These are phyloP conservation scores for Sula dactylatra DNA, from an alignment of 2,113 vertebrate species.

Conservation along the genomic window DNA sequence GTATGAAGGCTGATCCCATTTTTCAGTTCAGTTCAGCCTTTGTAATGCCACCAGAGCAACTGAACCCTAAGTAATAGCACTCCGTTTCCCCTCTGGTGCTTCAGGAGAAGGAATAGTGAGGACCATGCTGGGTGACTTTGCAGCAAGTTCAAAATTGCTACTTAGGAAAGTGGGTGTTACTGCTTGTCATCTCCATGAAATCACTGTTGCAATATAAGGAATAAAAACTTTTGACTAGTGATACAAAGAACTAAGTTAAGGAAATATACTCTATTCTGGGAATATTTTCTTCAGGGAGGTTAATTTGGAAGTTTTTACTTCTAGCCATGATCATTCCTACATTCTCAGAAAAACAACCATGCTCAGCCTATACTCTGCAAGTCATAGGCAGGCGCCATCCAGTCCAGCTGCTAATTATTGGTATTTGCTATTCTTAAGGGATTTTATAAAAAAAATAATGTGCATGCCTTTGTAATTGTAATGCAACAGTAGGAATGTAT, in stretches of 20 bases:
- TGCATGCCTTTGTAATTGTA: neutral
- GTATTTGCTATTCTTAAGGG: neutral
- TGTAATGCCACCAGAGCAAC: neutral
- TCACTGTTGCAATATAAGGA: neutral
- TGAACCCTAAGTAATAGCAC: neutral
- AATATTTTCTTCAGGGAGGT: neutral
- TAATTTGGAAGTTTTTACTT: neutral
- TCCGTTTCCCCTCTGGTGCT: neutral
- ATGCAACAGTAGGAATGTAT: neutral
- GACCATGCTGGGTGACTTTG: neutral
- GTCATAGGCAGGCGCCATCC: neutral
- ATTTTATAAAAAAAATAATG: neutral
- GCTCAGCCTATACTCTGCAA: neutral
- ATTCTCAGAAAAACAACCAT: neutral
- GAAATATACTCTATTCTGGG: neutral
- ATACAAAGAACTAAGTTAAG: neutral
- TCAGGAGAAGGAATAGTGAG: neutral
- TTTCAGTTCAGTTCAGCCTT: neutral
- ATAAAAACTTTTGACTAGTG: neutral
- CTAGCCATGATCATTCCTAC: neutral
- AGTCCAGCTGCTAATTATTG: neutral
- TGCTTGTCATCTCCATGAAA: neutral
- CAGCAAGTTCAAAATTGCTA: neutral
- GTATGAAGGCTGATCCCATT: neutral
- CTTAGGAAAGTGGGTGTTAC: neutral